Evolutionary conservation across 1,140 invertebrate species (phyloP).

Genomic region (Charaxes varanes): DNA sequence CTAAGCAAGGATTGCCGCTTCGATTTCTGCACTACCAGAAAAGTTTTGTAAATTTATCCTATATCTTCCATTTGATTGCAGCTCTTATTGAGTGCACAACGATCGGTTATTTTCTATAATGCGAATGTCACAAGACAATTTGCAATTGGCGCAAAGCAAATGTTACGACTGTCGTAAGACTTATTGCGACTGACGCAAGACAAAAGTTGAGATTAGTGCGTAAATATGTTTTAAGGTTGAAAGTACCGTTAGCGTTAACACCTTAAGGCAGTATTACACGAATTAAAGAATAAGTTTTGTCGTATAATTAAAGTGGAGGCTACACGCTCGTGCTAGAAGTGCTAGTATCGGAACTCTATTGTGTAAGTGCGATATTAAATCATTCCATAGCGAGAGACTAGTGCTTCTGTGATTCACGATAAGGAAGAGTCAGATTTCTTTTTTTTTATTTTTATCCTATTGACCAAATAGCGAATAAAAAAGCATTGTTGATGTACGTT

Average conservation of each 20-base stretch:
- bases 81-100: too few relatives aligned
- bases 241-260: slow-evolving; percentile 32
- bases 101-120: too few relatives aligned
- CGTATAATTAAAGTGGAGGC: slow-evolving; percentile 52
- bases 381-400: slow-evolving; percentile 43
- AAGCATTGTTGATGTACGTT: slow-evolving; percentile 31
- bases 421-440: slow-evolving; percentile 1
- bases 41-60: too few relatives aligned
- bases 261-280: slow-evolving; percentile 59
- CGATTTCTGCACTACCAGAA: too few relatives aligned
- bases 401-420: slow-evolving; percentile 21
- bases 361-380: slow-evolving; percentile 27
- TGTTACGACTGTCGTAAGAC: too few relatives aligned
- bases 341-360: slow-evolving; percentile 26
- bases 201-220: slow-evolving; percentile 29
- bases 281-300: slow-evolving; percentile 37
- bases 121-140: too few relatives aligned
- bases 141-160: too few relatives aligned
- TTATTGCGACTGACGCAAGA: too few relatives aligned
- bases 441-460: slow-evolving; percentile 30
- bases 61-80: too few relatives aligned
- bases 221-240: slow-evolving; percentile 50
- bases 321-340: slow-evolving; percentile 41
- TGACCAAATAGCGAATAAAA: slow-evolving; percentile 47
- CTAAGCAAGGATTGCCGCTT: too few relatives aligned